A percentile compares a stretch with the other conserved stretches of the same genome.
phyloP scores from a whole-genome alignment of 2,888 invertebrate species.

The Parnassius mnemosyne region DNA sequence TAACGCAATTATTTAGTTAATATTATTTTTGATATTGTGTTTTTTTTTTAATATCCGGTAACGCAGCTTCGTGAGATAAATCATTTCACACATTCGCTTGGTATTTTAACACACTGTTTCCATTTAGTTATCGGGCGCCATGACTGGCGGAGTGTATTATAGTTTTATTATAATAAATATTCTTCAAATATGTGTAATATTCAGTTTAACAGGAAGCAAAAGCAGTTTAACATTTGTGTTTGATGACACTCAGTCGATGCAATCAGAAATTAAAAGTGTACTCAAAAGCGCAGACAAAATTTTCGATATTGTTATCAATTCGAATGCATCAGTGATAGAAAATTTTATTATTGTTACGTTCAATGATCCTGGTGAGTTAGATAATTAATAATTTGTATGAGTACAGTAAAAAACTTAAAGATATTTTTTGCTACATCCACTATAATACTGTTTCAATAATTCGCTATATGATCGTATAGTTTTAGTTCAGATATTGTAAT shows the following conservation, averaged over 20 bases:
- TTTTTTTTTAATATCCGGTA: no score
- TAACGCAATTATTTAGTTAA: no score
- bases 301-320: constrained; percentile 51
- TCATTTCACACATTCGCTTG: no score
- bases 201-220: background rate
- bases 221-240: constrained; percentile 59
- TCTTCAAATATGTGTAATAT: constrained; percentile 1
- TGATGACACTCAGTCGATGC: constrained; percentile 59
- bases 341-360: constrained; percentile 60
- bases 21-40: no score
- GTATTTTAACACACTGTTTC: no score
- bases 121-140: constrained; percentile 4
- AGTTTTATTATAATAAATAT: constrained; percentile 1
- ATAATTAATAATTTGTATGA: background rate
- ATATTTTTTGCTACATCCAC: no score
- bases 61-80: no score
- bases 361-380: constrained; percentile 55
- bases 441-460: no score
- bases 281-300: constrained; percentile 43
- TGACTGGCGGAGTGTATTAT: constrained; percentile 3
- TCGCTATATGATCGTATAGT: no score
- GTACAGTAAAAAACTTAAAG: no score
- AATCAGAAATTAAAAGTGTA: constrained; percentile 48
- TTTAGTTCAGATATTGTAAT: no score
- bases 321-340: constrained; percentile 49